These are phyloP conservation scores for Sinhomidia bicolor DNA, from an alignment of 2,888 invertebrate species.

Conservation along the genomic window DNA sequence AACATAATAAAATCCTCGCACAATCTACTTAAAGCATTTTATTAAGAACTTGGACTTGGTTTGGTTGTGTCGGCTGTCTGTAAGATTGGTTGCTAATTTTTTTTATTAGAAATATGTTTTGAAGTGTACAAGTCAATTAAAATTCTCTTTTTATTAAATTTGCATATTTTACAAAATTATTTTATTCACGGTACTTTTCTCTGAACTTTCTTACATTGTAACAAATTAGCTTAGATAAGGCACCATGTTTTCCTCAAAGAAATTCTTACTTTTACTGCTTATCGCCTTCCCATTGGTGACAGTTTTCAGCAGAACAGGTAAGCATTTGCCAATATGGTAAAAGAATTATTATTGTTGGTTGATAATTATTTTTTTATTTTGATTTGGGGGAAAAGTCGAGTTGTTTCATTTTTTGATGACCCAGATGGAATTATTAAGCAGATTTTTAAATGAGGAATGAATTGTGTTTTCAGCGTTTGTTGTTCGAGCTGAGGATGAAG, in stretches of 20 bases:
- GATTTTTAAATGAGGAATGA: not conserved
- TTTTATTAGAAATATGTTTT: not conserved
- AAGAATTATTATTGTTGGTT: too few species aligned
- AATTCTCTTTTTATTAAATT: too few species aligned
- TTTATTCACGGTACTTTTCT: too few species aligned
- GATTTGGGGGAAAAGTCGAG: too few species aligned
- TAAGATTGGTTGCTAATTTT: not conserved
- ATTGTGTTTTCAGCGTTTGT: conserved; percentile 64
- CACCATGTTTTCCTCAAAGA: conserved; percentile 71
- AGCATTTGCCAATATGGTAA: too few species aligned
- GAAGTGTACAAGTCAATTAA: too few species aligned
- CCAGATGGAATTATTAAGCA: too few species aligned
- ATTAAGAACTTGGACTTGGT: not conserved
- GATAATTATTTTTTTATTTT: too few species aligned
- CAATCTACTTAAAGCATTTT: not conserved
- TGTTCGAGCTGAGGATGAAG: conserved; percentile 82
- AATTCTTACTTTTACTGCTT: conserved; percentile 77
- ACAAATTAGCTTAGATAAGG: too few species aligned
- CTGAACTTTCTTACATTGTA: too few species aligned
- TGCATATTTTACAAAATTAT: too few species aligned
- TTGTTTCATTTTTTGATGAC: too few species aligned
- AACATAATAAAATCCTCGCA: not conserved
- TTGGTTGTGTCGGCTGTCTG: not conserved
- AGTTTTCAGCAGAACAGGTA: conserved; percentile 77
- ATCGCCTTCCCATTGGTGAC: conserved; percentile 79